A percentile compares a stretch with the other conserved stretches of the same genome.
phyloP scores from a whole-genome alignment of 2,113 vertebrate genomes.

The Epinephelus fuscoguttatus region DNA sequence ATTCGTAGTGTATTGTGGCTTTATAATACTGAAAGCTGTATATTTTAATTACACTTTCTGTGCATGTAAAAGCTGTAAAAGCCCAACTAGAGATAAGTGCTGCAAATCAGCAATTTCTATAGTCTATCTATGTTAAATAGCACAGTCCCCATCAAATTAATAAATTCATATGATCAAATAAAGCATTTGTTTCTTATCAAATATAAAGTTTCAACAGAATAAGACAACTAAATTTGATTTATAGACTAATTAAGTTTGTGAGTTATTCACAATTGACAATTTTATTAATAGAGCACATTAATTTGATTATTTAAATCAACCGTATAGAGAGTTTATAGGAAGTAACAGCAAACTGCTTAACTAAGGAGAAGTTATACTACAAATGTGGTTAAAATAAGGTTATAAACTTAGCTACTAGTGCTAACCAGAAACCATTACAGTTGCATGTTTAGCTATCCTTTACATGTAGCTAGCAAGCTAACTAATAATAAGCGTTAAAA shows the following conservation, averaged over 20 bases:
- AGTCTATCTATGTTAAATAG: too few species aligned
- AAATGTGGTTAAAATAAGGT: background rate
- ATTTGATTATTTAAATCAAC: background rate
- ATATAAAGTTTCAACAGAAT: background rate
- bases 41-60: too few species aligned
- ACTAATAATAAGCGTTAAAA: background rate
- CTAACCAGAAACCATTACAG: background rate
- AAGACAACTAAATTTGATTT: too few species aligned
- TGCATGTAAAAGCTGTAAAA: too few species aligned
- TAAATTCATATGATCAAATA: background rate
- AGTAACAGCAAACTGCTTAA: background rate
- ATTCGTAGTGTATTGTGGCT: too few species aligned
- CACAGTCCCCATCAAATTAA: too few species aligned
- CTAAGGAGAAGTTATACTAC: background rate
- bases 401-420: background rate
- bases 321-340: background rate
- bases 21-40: too few species aligned
- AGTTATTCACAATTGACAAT: background rate
- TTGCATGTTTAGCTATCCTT: too few species aligned
- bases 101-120: too few species aligned
- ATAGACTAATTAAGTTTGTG: too few species aligned
- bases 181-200: background rate
- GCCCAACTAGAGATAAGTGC: too few species aligned
- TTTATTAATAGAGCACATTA: background rate
- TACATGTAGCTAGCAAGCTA: background rate